A percentile compares a stretch with the other conserved stretches of the same genome.
Evolutionary conservation across 2,113 vertebrate species (phyloP).

Genomic region (Burhinus oedicnemus): DNA sequence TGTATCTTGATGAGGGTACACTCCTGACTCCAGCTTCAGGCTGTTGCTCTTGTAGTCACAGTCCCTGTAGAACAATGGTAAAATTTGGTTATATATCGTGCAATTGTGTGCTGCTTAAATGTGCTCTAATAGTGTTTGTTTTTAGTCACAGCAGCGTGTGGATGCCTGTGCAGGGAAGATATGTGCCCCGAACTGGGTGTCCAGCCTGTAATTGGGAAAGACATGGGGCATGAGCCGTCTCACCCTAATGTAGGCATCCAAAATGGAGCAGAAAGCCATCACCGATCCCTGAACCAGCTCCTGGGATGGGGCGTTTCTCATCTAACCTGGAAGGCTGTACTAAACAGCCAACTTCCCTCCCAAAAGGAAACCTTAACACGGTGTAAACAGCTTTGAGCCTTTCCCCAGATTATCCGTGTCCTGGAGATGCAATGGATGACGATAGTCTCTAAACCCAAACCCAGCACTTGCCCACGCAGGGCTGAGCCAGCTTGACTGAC

Average conservation of each 20-base stretch:
- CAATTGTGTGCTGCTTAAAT: not conserved
- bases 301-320: not conserved
- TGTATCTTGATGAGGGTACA: fast-evolving
- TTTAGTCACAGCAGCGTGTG: not conserved
- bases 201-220: not conserved
- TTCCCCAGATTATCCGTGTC: not conserved
- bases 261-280: not conserved
- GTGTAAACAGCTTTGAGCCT: not conserved
- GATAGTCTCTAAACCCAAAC: not conserved
- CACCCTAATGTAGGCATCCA: not conserved
- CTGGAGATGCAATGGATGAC: not conserved
- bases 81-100: not conserved
- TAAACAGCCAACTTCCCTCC: not conserved
- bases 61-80: not conserved
- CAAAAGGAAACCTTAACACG: not conserved
- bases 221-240: not conserved
- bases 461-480: not conserved
- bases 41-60: not conserved
- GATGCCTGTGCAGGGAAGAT: not conserved
- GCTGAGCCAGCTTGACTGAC: not conserved
- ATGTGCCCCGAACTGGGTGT: not conserved
- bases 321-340: not conserved
- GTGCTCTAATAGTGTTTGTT: fast-evolving
- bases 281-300: not conserved
- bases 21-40: not conserved